Evolutionary conservation across 2,797 vertebrate genomes (phyloP), one percentile per base, ranked within the genome.

Genomic region (Sebastes wilsoni): DNA sequence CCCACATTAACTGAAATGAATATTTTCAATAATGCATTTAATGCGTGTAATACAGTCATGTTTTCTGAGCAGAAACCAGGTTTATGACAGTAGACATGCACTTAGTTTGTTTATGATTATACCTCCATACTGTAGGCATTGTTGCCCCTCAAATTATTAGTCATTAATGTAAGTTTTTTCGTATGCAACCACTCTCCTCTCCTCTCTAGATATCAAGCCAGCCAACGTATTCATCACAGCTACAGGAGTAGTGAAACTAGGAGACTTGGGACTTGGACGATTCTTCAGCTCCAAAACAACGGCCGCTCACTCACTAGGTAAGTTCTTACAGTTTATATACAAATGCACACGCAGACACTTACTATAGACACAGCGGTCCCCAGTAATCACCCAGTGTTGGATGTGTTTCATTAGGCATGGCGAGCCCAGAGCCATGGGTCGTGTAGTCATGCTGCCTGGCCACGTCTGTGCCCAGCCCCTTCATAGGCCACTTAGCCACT

Each of bases 251-350:
- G 98, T 99, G 80, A 99, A 99, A 92, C 96, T 99, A 80, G 98
- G 98, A 88, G 98, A 99, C 86, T 95, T 99, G 79, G 98, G 98
- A 18, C 93, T 99, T 84, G 98, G 98, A 80, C 95, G 98, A 60
- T 99, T 99, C 96, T 99, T 99, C 95, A 99, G 98, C 92, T 99
- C 98, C 84, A 99, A 99, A 96, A 99, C 98, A 86, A 99, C 97
- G 30, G 98, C 97, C 13, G 97, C 98, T 88, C 98, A 99, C 95
- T 99, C 98, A 77, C 95, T 99, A 95, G 98, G 98, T 99, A 95
- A 96, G 94, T 90, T 34, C 73, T 62, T 58, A 38, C 72, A 49
- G 36, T 68, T 20, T 22, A 25, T 25, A 64, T 23, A 77, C 66
- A 76, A 52, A 83, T 25, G 32, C 75, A 72, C 70, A 68, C 20